Conservation (phyloP, 1,140 invertebrate genomes). For the Microplitis demolitor region DNA sequence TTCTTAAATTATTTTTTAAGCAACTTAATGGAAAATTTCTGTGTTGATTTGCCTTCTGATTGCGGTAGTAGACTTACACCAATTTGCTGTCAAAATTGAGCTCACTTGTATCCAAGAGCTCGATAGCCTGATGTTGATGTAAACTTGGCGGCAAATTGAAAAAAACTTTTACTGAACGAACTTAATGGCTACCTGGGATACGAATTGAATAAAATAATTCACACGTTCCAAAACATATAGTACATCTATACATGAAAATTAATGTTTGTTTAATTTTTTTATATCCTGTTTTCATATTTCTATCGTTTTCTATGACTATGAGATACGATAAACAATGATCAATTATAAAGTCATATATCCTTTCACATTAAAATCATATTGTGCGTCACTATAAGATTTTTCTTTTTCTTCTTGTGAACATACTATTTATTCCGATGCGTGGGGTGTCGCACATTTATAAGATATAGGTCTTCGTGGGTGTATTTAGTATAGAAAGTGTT, state of each 20-base stretch:
- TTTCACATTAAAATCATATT: constrained; percentile 3
- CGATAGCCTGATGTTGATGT: too few species aligned
- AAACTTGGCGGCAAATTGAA: too few species aligned
- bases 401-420: not conserved
- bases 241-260: not conserved
- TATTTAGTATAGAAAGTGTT: not conserved
- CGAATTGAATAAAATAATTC: not conserved
- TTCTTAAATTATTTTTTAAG: too few species aligned
- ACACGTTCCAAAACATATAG: not conserved
- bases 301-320: not conserved
- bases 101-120: too few species aligned
- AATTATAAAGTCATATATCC: constrained; percentile 23
- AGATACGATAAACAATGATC: constrained; percentile 7
- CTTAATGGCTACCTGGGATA: not conserved
- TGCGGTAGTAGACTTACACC: too few species aligned
- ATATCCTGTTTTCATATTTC: not conserved
- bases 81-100: too few species aligned
- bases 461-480: constrained; percentile 2
- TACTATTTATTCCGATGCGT: not conserved
- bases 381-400: constrained; percentile 1
- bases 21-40: too few species aligned
- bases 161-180: too few species aligned
- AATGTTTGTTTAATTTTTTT: not conserved
- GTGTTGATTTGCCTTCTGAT: too few species aligned
- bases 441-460: not conserved